Evolutionary conservation across 2,888 invertebrate genomes (phyloP).

Genomic region (Chydorus sphaericus): DNA sequence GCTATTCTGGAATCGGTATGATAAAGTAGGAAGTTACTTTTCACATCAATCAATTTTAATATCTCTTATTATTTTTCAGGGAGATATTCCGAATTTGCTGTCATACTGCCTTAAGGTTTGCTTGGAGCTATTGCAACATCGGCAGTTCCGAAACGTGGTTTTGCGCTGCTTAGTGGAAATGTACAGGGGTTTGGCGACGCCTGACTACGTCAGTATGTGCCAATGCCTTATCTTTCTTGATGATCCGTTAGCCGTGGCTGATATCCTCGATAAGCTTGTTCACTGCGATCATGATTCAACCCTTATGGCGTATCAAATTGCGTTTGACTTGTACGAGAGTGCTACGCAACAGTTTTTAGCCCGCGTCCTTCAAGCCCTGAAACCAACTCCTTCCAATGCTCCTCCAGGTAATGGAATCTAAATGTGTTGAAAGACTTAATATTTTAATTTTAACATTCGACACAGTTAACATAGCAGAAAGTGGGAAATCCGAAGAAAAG

Average conservation of each 20-base stretch:
- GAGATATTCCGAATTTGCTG: slow-evolving; percentile 78
- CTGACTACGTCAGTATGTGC: slow-evolving; percentile 97
- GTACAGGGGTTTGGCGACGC: slow-evolving; percentile 72
- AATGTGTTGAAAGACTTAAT: background rate
- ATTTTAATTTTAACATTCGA: background rate
- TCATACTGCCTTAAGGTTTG: slow-evolving; percentile 91
- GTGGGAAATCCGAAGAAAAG: slow-evolving; percentile 27
- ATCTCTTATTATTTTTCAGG: slow-evolving; percentile 30
- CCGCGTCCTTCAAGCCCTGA: slow-evolving; percentile 64
- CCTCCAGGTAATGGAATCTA: slow-evolving; percentile 8
- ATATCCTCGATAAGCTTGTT: slow-evolving; percentile 77
- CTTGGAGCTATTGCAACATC: slow-evolving; percentile 89
- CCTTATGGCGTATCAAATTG: slow-evolving; percentile 96
- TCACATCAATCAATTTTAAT: background rate
- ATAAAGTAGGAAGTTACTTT: background rate
- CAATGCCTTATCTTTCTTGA: slow-evolving; percentile 94
- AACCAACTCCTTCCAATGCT: slow-evolving; percentile 67
- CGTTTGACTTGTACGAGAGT: slow-evolving; percentile 96
- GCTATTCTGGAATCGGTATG: slow-evolving; percentile 67
- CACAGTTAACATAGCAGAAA: slow-evolving; percentile 21
- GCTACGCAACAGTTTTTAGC: slow-evolving; percentile 95
- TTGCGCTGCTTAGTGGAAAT: slow-evolving; percentile 75
- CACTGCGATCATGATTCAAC: slow-evolving; percentile 58
- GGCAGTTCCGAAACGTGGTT: slow-evolving; percentile 81
- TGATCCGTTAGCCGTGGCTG: slow-evolving; percentile 81